Conservation (phyloP, 2,113 vertebrate genomes). For the Nibea coibor region DNA sequence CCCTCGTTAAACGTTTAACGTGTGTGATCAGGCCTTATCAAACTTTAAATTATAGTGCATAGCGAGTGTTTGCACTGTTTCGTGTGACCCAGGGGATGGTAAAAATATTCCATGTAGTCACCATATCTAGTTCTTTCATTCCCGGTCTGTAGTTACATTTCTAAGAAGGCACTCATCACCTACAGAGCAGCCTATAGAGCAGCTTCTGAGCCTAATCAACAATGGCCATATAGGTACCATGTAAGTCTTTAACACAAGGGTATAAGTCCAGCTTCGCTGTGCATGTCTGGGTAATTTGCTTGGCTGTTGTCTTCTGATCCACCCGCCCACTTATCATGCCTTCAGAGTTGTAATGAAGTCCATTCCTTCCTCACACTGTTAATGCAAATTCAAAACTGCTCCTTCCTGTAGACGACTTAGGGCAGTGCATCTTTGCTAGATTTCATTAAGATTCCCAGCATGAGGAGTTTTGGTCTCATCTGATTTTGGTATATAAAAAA, state of each 20-base stretch:
- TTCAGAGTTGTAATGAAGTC: background rate
- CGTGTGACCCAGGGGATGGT: no score
- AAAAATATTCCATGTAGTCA: no score
- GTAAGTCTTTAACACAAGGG: no score
- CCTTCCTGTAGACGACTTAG: background rate
- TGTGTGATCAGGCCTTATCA: background rate
- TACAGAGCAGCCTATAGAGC: no score
- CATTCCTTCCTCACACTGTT: background rate
- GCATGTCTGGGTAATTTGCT: no score
- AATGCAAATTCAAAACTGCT: background rate
- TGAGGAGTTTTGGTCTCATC: background rate
- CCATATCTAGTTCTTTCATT: no score
- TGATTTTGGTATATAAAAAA: background rate
- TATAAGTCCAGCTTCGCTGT: no score
- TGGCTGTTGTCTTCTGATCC: background rate
- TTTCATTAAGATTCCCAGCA: background rate
- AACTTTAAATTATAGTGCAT: background rate
- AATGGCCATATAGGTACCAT: no score
- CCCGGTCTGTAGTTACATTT: no score
- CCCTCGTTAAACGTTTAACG: background rate
- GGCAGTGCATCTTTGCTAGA: background rate
- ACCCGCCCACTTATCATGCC: background rate
- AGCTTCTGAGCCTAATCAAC: no score
- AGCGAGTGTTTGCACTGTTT: no score
- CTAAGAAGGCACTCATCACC: no score